A percentile compares a stretch with the other conserved stretches of the same genome.
Conservation (phyloP, 2,113 vertebrate genomes). For the Barbus barbus region DNA sequence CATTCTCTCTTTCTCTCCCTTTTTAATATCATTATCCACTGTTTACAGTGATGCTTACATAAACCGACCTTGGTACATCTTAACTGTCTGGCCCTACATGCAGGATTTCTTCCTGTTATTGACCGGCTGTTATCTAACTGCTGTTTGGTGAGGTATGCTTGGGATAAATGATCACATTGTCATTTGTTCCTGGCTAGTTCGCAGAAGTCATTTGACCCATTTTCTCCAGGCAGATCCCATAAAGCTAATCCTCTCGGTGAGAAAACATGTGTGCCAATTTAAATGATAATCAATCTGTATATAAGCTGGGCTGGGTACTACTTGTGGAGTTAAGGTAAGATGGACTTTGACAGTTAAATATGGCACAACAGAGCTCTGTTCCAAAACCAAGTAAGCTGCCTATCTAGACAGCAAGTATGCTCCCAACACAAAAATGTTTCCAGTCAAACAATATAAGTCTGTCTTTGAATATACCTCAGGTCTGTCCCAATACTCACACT, state of each 20-base stretch:
- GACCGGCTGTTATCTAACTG: constrained; percentile 45
- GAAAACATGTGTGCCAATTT: constrained; percentile 26
- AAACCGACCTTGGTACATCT: constrained; percentile 25
- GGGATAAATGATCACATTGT: constrained; percentile 11
- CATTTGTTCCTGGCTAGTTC: background rate
- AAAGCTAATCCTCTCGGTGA: constrained; percentile 53
- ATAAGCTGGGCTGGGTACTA: constrained; percentile 17
- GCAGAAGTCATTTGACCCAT: constrained; percentile 12
- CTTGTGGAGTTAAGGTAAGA: background rate
- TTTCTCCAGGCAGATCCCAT: constrained; percentile 38
- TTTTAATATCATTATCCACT: constrained; percentile 32
- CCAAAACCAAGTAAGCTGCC: background rate
- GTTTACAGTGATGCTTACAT: constrained; percentile 16
- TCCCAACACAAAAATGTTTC: too few relatives aligned
- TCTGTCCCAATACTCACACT: too few relatives aligned
- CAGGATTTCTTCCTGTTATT: constrained; percentile 19
- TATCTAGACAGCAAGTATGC: background rate
- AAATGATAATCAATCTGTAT: constrained; percentile 35
- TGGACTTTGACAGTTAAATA: background rate
- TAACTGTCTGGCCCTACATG: constrained; percentile 42
- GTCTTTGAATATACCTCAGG: too few relatives aligned
- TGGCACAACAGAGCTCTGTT: background rate
- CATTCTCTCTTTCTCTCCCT: background rate
- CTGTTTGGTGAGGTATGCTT: too few relatives aligned
- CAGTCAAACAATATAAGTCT: too few relatives aligned